Evolutionary conservation across 2,888 invertebrate species (phyloP).

Genomic region (Hemicrepidius hirtus): DNA sequence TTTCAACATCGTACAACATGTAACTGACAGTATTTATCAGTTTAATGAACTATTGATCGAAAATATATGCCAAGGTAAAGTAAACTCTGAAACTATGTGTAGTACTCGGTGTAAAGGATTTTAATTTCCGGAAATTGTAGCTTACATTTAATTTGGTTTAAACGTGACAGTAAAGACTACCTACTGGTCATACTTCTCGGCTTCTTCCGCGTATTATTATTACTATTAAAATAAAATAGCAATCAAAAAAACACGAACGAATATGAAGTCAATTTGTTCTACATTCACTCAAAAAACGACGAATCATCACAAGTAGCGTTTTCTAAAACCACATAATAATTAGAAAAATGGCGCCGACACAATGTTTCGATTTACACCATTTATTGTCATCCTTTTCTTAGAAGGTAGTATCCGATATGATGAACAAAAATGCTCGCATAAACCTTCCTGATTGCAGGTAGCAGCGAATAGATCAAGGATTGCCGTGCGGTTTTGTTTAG

Average conservation of each 20-base stretch:
- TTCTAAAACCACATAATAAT: constrained; percentile 48
- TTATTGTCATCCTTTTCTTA: constrained; percentile 20
- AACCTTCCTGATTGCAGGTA: constrained; percentile 32
- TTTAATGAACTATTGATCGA: constrained; percentile 22
- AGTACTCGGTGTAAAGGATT: neutral
- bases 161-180: too few relatives aligned
- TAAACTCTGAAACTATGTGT: neutral
- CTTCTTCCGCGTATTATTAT: constrained; percentile 25
- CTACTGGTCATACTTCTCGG: neutral
- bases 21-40: constrained; percentile 22
- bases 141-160: too few relatives aligned
- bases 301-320: constrained; percentile 46
- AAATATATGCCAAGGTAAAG: constrained; percentile 32
- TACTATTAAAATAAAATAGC: constrained; percentile 7
- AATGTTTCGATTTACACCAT: neutral
- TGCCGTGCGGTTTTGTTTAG: constrained; percentile 50
- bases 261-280: constrained; percentile 35
- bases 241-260: constrained; percentile 33
- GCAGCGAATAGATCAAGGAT: constrained; percentile 47
- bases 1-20: constrained; percentile 12
- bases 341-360: constrained; percentile 38
- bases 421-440: constrained; percentile 7
- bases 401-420: neutral
- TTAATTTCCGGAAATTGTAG: neutral
- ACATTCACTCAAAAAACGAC: constrained; percentile 40